Evolutionary conservation across 2,113 vertebrate species (phyloP), one percentile per base, ranked within the genome.

Genomic region (Tamias sibiricus): DNA sequence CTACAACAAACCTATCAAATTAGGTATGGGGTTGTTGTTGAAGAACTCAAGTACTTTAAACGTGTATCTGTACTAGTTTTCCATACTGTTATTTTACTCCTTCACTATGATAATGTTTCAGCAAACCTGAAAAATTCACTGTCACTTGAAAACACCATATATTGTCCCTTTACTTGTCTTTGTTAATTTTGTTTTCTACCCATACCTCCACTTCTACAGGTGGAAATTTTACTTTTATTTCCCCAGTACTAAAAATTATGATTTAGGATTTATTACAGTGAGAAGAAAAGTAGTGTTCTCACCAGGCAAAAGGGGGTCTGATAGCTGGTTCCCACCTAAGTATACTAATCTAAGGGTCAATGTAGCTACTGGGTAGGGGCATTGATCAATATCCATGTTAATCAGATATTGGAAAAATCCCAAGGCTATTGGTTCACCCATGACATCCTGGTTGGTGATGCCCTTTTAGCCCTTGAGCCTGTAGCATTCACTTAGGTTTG

Each of bases 121-220:
- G 75, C 26, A 76, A 85, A 54, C 24, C 59, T 35, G 59, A 44
- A 92, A 92, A 66, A 37, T 54, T 76, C 19, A 42, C 44, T 76
- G 14, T 85, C 28, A 35, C 44, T 52, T 47, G 26, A 76, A 17
- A 47, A 20, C 66, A n/a, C 62, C 9, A 37, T 77, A 26, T 28
- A 42, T 1, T 68, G 35, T 54, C 57, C 52, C 26, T 24, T 59
- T 88, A 44, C 28, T 32, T 49, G 57, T 42, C 10, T 76, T 76
- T 85, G 71, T 85, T 85, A 85, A 76, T 92, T 92, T 57, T 22
- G 1, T 57, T 92, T 76, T 26, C 75, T 64, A 85, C 57, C n/a
- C 42, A 11, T 79, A 79, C 40, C 8, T 77, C 24, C 49, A 69
- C 30, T 59, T 79, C 62, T 42, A 14, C 7, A 87, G 74, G n/a